Conservation (phyloP, 2,113 vertebrate species). For the Motacilla alba region DNA sequence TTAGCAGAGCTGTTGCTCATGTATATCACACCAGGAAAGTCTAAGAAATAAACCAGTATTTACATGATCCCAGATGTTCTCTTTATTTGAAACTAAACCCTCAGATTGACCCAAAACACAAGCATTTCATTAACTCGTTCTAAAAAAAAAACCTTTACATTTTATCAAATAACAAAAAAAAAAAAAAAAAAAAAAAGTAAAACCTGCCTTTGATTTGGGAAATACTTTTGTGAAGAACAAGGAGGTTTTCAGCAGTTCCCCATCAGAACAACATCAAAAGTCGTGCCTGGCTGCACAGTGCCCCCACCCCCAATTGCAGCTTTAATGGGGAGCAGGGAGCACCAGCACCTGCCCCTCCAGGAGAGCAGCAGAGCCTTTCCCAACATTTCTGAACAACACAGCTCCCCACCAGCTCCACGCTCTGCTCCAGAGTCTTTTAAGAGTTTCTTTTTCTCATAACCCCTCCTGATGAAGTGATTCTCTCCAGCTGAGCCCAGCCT, state of each 20-base stretch:
- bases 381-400: neutral
- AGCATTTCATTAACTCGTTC: neutral
- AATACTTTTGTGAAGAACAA: neutral
- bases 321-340: neutral
- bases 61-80: neutral
- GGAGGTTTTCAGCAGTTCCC: neutral
- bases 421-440: constrained; percentile 8
- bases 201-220: neutral
- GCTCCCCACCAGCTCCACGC: neutral
- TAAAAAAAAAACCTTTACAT: neutral
- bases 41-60: neutral
- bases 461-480: constrained; percentile 7
- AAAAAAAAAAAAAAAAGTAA: neutral
- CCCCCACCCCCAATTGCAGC: neutral
- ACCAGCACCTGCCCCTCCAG: neutral
- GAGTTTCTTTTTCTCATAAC: constrained; percentile 31
- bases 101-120: neutral
- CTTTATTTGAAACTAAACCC: neutral
- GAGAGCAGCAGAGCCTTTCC: neutral
- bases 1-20: neutral
- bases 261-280: neutral
- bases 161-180: neutral
- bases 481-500: constrained; percentile 45
- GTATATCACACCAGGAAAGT: neutral
- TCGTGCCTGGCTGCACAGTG: neutral